Base-by-base conservation (phyloP, 2,888 invertebrate genomes). In the Eupithecia insigniata region DNA sequence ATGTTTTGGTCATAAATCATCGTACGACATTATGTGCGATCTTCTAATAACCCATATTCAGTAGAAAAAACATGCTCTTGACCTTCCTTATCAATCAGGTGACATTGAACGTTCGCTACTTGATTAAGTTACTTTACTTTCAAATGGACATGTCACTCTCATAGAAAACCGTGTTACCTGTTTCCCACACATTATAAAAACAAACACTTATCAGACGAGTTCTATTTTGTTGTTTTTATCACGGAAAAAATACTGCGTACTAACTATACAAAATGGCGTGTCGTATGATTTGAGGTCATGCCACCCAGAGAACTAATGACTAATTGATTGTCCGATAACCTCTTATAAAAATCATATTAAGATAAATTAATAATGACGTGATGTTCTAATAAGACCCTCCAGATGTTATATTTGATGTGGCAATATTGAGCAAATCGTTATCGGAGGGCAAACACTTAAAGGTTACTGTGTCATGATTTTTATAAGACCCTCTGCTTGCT, bases 401-500 rank as follows among this genome's bases (percentile, higher is more conserved):
- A 69, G 69, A 62, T 66, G 69, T 69, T 61, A 26, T 12, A 72
- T 70, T 55, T 66, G 43, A 46, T 30, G 36, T 30, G 69, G 36
- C 65, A 36, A 73, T n/a, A n/a, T 74, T 73, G 67, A 66, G 58
- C 69, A 66, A 68, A 73, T 70, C 70, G 67, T 67, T 70, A 73
- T 51, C 68, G 68, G 66, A 69, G 66, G 68, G 66, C 66, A 61
- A 58, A 68, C 16, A 7, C 26, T 32, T 61, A 70, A 74, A 76
- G 78, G 76, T 76, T 70, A 76, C 67, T 69, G 71, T 76, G 78
- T 71, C 75, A 71, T 64, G 62, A 73, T 70, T 66, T 71, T 73
- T 70, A 71, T 62, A 26, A 71, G 66, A 64, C 51, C 28, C 28
- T 66, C 30, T 62, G 69, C 55, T 51, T 62, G 69, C 55, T 51